Evolutionary conservation across 2,797 vertebrate species (phyloP).

Genomic region (Nannoperca obscura): DNA sequence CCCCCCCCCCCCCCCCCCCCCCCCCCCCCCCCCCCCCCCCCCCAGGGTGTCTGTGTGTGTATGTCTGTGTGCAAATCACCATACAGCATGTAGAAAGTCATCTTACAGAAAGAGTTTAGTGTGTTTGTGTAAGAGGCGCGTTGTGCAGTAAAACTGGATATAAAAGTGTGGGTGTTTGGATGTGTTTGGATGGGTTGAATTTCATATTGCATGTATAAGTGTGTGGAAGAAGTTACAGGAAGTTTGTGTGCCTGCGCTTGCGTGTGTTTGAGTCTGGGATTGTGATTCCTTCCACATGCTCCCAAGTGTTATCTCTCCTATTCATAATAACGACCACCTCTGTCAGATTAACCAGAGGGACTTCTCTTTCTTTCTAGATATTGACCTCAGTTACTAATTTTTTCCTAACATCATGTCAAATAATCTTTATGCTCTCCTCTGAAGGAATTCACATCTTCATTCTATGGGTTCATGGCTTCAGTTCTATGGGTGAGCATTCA

Average conservation of each 20-base stretch:
- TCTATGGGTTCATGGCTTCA: slow-evolving; percentile 1
- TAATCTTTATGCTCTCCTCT: slow-evolving; percentile 29
- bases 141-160: slow-evolving; percentile 24
- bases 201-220: slow-evolving; percentile 46
- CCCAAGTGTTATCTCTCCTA: slow-evolving; percentile 79
- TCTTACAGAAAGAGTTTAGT: slow-evolving; percentile 25
- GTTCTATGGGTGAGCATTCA: background rate
- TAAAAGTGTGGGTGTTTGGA: slow-evolving; percentile 35
- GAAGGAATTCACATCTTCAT: slow-evolving; percentile 25
- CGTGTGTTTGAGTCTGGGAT: slow-evolving; percentile 59
- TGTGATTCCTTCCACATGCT: slow-evolving; percentile 83
- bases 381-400: slow-evolving; percentile 47
- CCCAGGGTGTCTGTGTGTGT: slow-evolving; percentile 41
- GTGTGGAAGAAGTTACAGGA: slow-evolving; percentile 64
- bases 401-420: slow-evolving; percentile 30
- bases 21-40: too few species aligned
- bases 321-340: slow-evolving; percentile 78
- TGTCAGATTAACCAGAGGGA: slow-evolving; percentile 71
- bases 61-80: slow-evolving; percentile 39
- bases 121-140: slow-evolving; percentile 24
- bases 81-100: slow-evolving; percentile 33
- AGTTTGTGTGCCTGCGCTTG: slow-evolving; percentile 67
- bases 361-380: slow-evolving; percentile 40
- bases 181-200: slow-evolving; percentile 49
- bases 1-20: too few species aligned